Base-by-base conservation (phyloP, 2,888 invertebrate species). In the Netelia inedita region DNA sequence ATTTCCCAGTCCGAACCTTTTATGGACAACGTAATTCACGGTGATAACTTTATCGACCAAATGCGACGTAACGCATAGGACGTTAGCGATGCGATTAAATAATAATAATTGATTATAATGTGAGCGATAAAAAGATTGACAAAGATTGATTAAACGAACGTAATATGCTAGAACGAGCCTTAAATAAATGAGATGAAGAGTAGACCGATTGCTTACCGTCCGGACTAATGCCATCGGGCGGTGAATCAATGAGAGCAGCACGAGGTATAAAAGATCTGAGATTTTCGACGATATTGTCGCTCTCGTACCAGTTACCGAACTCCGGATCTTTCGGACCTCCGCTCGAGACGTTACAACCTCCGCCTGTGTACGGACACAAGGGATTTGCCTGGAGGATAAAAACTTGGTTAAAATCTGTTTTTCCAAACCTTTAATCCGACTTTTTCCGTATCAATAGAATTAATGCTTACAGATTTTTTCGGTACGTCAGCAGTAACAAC, bases 1-100 rank as follows among this genome's bases (percentile, higher is more conserved):
- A 94, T 95, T 90, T 97, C 97, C 95, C 97, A 97, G 88, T 97
- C 97, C 14, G 96, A 95, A 90, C 97, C 97, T 91, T 95, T 96
- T 96, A 91, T 0, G 80, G 85, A 82, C 55, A 71, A 61, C 14
- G 46, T 14, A 14, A 46, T 46, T 46, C 46, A 46, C 1, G 14
- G 14, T 46, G 10, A 46, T 46, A 46, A 46, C 1, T 14, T 46
- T 46, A 46, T 2, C 11, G 14, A 10, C 46, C 46, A 46, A 46
- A 10, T 43, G 1, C 43, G 43, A 23, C 23, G 23, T 35, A 35
- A 35, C 35, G 35, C 35, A 35, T 6, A 35, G 6, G 0, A 11
- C 11, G 14, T 46, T 46, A 46, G 3, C 10, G 1, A 14, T 14
- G 14, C 46, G 46, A 14, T 46, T 46, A 46, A 14, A 46, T 14